Conservation (phyloP, 2,113 vertebrate species). For the Elgaria multicarinata region DNA sequence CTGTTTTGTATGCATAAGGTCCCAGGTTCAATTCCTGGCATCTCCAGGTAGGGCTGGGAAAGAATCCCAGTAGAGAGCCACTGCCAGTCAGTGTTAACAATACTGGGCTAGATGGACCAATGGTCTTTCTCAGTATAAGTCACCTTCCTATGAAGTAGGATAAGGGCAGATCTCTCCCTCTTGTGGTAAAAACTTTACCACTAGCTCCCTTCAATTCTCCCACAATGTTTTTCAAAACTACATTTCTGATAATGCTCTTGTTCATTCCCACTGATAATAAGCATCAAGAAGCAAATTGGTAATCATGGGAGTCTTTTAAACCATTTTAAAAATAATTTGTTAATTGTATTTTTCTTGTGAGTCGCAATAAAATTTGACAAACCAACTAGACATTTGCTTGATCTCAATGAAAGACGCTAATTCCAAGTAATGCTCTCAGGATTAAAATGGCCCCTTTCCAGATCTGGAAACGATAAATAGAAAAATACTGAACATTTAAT, state of each 20-base stretch:
- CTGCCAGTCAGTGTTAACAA: no score
- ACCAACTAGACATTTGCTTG: neutral
- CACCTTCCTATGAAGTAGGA: neutral
- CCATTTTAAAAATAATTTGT: neutral
- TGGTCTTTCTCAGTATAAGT: no score
- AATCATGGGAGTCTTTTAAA: neutral
- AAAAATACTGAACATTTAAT: conserved; percentile 49
- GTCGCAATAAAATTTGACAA: neutral
- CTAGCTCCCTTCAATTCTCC: neutral
- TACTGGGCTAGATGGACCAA: no score
- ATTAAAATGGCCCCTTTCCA: conserved; percentile 5
- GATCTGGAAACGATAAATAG: neutral
- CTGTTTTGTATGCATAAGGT: no score
- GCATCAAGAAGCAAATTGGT: neutral
- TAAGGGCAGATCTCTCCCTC: neutral
- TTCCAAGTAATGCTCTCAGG: neutral
- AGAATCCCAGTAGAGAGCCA: no score
- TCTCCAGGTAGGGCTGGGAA: no score
- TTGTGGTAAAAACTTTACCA: neutral
- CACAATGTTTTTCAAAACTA: neutral
- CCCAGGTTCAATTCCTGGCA: no score
- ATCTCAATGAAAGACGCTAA: neutral
- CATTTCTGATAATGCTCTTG: neutral
- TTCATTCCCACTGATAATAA: neutral
- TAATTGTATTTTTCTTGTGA: neutral